Percentiles rank a stretch among this genome's conserved stretches.
Evolutionary conservation across 1,140 invertebrate species (phyloP).

Genomic region (Aleiodes sp.): DNA sequence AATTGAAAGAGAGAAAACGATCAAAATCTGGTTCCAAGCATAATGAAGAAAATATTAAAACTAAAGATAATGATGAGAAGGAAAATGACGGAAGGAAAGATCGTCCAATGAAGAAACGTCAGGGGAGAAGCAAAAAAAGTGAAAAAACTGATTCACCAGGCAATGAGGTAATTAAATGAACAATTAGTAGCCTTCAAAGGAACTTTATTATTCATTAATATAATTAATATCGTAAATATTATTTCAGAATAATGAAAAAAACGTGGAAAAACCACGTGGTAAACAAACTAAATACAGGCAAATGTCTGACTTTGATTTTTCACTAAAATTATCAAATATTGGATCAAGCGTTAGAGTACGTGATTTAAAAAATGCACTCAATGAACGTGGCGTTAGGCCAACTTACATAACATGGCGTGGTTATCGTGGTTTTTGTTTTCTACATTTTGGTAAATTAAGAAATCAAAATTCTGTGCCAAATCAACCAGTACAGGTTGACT

Average conservation of each 20-base stretch:
- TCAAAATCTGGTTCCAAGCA: constrained; percentile 30
- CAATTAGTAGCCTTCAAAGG: constrained; percentile 12
- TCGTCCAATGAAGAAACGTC: background rate
- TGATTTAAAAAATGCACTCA: constrained; percentile 73
- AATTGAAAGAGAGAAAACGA: constrained; percentile 24
- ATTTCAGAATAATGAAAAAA: constrained; percentile 34
- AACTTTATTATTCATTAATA: background rate
- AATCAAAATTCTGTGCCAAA: constrained; percentile 54
- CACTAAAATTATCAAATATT: constrained; percentile 72
- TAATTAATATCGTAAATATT: constrained; percentile 16
- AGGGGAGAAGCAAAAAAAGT: background rate
- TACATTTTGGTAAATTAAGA: constrained; percentile 72
- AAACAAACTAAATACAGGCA: constrained; percentile 35
- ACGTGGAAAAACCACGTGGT: constrained; percentile 39
- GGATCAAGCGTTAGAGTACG: constrained; percentile 70
- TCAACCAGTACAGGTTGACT: constrained; percentile 64
- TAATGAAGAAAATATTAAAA: constrained; percentile 38
- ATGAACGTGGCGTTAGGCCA: constrained; percentile 72
- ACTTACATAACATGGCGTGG: constrained; percentile 75
- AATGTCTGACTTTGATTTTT: constrained; percentile 65
- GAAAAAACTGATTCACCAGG: constrained; percentile 5
- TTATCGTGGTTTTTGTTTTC: constrained; percentile 71
- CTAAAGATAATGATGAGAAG: background rate
- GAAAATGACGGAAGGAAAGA: background rate
- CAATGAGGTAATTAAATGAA: background rate